phyloP scores from a whole-genome alignment of 2,888 invertebrate species.

The Mamestra brassicae region DNA sequence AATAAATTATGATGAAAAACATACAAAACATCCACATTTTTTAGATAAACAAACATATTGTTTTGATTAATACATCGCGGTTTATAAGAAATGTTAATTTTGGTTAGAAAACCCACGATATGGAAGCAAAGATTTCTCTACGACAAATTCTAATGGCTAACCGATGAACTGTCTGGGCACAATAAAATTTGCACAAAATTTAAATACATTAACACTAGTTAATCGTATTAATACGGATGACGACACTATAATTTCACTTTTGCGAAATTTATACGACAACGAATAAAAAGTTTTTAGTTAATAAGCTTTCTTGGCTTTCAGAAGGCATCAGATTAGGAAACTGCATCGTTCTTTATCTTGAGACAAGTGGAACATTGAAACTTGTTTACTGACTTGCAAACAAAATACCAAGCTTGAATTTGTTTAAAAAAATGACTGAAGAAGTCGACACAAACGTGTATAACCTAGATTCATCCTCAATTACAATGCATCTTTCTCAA shows the following conservation, averaged over 20 bases:
- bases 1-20: constrained; percentile 46
- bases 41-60: constrained; percentile 35
- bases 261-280: constrained; percentile 56
- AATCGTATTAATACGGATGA: constrained; percentile 57
- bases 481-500: background rate
- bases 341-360: constrained; percentile 45
- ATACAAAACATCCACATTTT: constrained; percentile 24
- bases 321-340: constrained; percentile 50
- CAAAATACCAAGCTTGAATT: constrained; percentile 17
- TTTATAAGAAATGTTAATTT: constrained; percentile 43
- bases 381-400: constrained; percentile 34
- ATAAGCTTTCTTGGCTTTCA: constrained; percentile 55
- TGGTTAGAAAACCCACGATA: constrained; percentile 51
- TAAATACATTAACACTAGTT: constrained; percentile 61
- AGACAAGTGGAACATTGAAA: constrained; percentile 24
- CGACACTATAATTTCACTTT: constrained; percentile 61
- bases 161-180: constrained; percentile 54
- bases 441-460: background rate
- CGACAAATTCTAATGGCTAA: constrained; percentile 52
- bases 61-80: constrained; percentile 44
- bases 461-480: background rate
- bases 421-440: constrained; percentile 7
- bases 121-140: constrained; percentile 52
- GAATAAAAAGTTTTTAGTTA: constrained; percentile 41
- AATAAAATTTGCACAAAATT: constrained; percentile 66